A percentile compares a stretch with the other conserved stretches of the same genome.
Conservation (phyloP, 2,888 invertebrate genomes). For the Hydrotaea cyrtoneurina region DNA sequence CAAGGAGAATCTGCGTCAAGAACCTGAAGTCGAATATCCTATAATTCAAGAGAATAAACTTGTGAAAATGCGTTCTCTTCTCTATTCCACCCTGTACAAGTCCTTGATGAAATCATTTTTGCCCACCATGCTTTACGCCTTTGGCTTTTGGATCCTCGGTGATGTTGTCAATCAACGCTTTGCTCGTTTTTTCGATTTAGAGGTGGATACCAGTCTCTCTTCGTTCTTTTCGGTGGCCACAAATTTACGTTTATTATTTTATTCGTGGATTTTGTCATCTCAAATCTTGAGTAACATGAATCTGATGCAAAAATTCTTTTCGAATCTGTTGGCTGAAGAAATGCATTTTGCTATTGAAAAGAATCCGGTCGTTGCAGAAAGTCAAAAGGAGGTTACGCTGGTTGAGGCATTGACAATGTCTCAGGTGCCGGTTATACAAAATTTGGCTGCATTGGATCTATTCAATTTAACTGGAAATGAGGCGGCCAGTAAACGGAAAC, state of each 20-base stretch:
- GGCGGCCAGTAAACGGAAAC: slow-evolving; percentile 83
- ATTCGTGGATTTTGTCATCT: slow-evolving; percentile 86
- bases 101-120: slow-evolving; percentile 84
- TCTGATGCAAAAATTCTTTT: slow-evolving; percentile 86
- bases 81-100: slow-evolving; percentile 83
- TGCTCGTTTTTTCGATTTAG: slow-evolving; percentile 82
- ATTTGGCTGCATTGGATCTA: slow-evolving; percentile 89
- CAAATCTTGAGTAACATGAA: slow-evolving; percentile 87
- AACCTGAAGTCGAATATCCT: slow-evolving; percentile 84
- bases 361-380: slow-evolving; percentile 72
- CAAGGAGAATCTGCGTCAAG: slow-evolving; percentile 71
- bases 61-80: slow-evolving; percentile 84
- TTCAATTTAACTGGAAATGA: slow-evolving; percentile 83
- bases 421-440: slow-evolving; percentile 85
- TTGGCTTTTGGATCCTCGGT: slow-evolving; percentile 85
- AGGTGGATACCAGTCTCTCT: slow-evolving; percentile 73
- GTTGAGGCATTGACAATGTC: slow-evolving; percentile 83
- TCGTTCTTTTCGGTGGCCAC: slow-evolving; percentile 77
- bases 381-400: slow-evolving; percentile 82
- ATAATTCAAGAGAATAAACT: slow-evolving; percentile 87
- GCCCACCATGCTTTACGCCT: slow-evolving; percentile 84
- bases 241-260: slow-evolving; percentile 82
- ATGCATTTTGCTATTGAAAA: slow-evolving; percentile 84
- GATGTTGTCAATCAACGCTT: slow-evolving; percentile 82
- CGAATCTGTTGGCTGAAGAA: slow-evolving; percentile 87